These are phyloP conservation scores for Pollenia labialis DNA, from an alignment of 2,888 invertebrate genomes.

Conservation along the genomic window DNA sequence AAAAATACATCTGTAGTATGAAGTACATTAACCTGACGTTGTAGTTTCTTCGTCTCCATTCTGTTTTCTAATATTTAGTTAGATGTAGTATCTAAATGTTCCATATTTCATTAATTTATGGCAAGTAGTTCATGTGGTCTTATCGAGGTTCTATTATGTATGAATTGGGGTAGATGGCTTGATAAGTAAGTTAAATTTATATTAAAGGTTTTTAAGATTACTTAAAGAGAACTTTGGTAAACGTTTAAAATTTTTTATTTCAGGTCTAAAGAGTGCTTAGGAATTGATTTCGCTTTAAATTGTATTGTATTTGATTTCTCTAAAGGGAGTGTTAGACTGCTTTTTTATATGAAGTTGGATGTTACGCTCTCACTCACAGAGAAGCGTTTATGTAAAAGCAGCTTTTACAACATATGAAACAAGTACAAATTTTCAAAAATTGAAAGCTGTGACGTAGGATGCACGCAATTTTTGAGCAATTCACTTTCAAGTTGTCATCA, in stretches of 20 bases:
- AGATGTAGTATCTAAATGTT: constrained; percentile 18
- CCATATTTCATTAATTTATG: constrained; percentile 22
- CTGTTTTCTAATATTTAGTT: not conserved
- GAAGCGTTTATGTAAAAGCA: too few species aligned
- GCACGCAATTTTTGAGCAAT: too few species aligned
- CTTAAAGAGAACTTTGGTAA: not conserved
- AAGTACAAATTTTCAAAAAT: too few species aligned
- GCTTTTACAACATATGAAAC: too few species aligned
- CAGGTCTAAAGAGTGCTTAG: too few species aligned
- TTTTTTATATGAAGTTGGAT: too few species aligned
- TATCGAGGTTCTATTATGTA: constrained; percentile 26
- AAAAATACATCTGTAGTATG: not conserved
- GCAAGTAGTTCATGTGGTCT: constrained; percentile 27
- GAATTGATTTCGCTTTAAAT: too few species aligned
- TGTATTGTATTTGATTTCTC: too few species aligned
- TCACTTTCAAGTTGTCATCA: too few species aligned
- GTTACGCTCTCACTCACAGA: too few species aligned
- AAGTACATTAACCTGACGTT: constrained; percentile 33
- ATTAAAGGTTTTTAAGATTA: not conserved
- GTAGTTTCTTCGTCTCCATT: constrained; percentile 23
- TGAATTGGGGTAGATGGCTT: not conserved
- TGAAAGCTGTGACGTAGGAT: too few species aligned
- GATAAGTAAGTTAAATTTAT: not conserved
- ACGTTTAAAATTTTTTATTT: not conserved
- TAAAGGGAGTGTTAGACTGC: too few species aligned